Base-by-base conservation (phyloP, 2,888 invertebrate genomes). In the Vesta saturnalis region DNA sequence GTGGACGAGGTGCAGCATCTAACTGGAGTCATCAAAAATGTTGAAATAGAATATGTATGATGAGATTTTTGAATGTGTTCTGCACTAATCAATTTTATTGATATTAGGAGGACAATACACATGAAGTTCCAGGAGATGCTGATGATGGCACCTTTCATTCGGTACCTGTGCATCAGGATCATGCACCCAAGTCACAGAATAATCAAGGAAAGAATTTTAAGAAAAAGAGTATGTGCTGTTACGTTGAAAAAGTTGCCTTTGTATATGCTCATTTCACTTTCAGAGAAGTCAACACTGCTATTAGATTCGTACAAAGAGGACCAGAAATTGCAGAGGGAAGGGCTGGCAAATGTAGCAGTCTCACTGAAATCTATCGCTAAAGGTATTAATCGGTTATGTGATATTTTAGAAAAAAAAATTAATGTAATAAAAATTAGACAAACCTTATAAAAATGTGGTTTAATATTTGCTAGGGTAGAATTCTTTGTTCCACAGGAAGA, bases 331-430 rank as follows among this genome's bases (percentile, higher is more conserved):
- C 15, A 49, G 8, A 49, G 15, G 18, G 47, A 49, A n/a, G n/a
- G n/a, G 3, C 3, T 49, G 8, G 18, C 47, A 49, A 49, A 14
- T 15, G 18, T 49, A 18, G 47, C 47, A 15, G 6, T 10, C 3
- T 15, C 47, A 4, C 10, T 49, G 2, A 6, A 49, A 14, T 18
- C 47, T 6, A 49, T 49, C 15, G 47, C 16, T 3, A 8, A 18
- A 15, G 47, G 47, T 49, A 49, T 49, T 3, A 15, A 49, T 10
- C 1, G 47, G 15, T 49, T 49, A 14, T 49, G 47, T 14, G 18
- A 49, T 49, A 49, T 49, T 16, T 49, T 49, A 49, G 47, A 49
- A 16, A 49, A 49, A n/a, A 18, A 16, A 49, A 49, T 18, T 49
- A 49, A 49, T 39, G 8, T 5, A 23, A 23, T 23, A 23, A 23